A percentile compares a stretch with the other conserved stretches of the same genome.
Evolutionary conservation across 2,888 invertebrate genomes (phyloP).

Genomic region (Polydrusus pterygomalis): DNA sequence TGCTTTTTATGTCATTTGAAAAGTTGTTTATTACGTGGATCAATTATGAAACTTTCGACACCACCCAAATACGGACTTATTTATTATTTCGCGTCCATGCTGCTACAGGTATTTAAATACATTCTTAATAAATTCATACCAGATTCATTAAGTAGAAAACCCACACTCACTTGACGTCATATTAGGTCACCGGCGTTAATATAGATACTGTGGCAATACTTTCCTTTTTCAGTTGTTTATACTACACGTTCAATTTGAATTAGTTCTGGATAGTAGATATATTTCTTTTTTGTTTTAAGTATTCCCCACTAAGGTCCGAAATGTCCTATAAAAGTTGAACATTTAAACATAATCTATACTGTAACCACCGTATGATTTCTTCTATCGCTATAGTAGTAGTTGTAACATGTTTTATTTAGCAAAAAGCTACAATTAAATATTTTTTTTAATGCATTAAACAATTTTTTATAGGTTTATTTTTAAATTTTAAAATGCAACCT

Average conservation of each 20-base stretch:
- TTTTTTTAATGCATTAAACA: too few relatives aligned
- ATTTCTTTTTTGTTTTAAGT: neutral
- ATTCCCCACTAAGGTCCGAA: too few relatives aligned
- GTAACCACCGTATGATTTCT: neutral
- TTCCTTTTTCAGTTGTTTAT: conserved; percentile 40
- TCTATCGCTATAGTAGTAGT: too few relatives aligned
- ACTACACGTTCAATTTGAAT: conserved; percentile 9
- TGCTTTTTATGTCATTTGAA: conserved; percentile 15
- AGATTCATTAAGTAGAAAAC: conserved; percentile 48
- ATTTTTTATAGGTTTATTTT: too few relatives aligned
- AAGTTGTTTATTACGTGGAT: conserved; percentile 3
- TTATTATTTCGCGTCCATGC: conserved; percentile 30
- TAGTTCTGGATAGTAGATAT: neutral
- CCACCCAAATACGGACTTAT: conserved; percentile 34
- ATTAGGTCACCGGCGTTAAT: conserved; percentile 45
- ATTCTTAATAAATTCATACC: conserved; percentile 44
- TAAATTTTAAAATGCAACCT: too few relatives aligned
- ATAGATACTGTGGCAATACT: conserved; percentile 32
- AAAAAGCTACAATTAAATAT: too few relatives aligned
- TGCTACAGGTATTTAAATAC: conserved; percentile 42
- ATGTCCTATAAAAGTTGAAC: too few relatives aligned
- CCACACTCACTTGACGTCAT: conserved; percentile 46
- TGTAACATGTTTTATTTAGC: too few relatives aligned
- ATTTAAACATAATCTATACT: neutral
- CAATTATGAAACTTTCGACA: conserved; percentile 32